Evolutionary conservation across 2,888 invertebrate genomes (phyloP), one percentile per base, ranked within the genome.

Genomic region (Eristalis pertinax): DNA sequence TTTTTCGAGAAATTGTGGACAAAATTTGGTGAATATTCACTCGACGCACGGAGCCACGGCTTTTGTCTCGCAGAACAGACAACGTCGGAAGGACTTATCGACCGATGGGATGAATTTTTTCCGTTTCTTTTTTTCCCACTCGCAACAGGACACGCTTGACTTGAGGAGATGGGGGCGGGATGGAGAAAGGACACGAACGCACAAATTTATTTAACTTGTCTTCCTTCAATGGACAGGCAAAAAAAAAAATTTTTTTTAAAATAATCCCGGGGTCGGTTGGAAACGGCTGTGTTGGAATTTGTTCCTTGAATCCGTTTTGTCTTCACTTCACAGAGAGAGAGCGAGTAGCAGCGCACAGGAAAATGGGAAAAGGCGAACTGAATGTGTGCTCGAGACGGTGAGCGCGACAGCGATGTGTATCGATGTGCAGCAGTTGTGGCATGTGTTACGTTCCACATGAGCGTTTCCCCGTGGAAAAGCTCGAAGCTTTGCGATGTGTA

Each of bases 301-400:
- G 32, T 15, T 32, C 35, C 50, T 50, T 22, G 50, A 29, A 64
- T 13, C 58, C 56, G 32, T 63, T 70, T 50, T 82, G 60, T 35
- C 69, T 72, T 41, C 65, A 72, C 77, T 70, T 70, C 60, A 38
- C 63, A 1, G 1, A 26, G 7, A 50, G 50, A 1, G 1, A 26
- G 7, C 19, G 50, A 50, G 50, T 50, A 64, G 81, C 43, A 78
- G 65, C 76, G 72, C 80, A 80, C 80, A 84, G 29, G 76, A 73
- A 77, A 87, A 78, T 79, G 69, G 73, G 84, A 81, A 69, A 84
- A 81, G 69, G 74, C 65, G 77, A 74, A 70, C 84, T 88, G 77
- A 77, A 80, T 67, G 65, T 29, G 62, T 50, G 50, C 50, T 19
- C 8, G n/a, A 26, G 26, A 43, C n/a, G 19, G 63, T 69, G 80